Evolutionary conservation across 2,888 invertebrate genomes (phyloP).

Genomic region (Habrosyne pyritoides): DNA sequence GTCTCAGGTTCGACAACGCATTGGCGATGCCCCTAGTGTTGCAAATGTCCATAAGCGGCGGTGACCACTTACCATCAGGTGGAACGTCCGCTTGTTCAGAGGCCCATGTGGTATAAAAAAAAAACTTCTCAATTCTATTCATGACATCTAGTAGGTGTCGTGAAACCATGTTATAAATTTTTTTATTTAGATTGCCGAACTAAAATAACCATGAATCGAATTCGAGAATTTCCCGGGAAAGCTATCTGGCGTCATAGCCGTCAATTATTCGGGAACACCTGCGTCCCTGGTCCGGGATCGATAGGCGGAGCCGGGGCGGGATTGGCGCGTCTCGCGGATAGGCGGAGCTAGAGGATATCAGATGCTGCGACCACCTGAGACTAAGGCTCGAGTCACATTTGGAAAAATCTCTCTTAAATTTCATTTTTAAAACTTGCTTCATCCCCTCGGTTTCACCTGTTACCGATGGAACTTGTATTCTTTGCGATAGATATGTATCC

Average conservation of each 20-base stretch:
- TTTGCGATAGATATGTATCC: no score
- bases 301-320: constrained; percentile 65
- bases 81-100: no score
- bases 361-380: constrained; percentile 39
- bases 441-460: no score
- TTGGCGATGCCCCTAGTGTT: no score
- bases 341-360: constrained; percentile 48
- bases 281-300: constrained; percentile 58
- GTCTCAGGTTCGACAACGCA: no score
- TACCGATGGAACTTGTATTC: no score
- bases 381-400: constrained; percentile 12
- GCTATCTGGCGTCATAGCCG: constrained; percentile 32
- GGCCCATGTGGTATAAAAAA: no score
- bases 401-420: background rate
- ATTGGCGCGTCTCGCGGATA: constrained; percentile 52
- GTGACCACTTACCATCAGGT: no score
- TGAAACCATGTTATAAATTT: background rate
- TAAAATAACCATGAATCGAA: constrained; percentile 22
- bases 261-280: constrained; percentile 70
- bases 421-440: no score
- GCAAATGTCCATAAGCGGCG: no score
- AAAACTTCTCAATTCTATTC: no score
- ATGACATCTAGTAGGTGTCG: no score
- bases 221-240: constrained; percentile 31
- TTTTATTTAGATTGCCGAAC: constrained; percentile 9